Evolutionary conservation across 2,797 vertebrate species (phyloP).

Genomic region (Limosa lapponica): DNA sequence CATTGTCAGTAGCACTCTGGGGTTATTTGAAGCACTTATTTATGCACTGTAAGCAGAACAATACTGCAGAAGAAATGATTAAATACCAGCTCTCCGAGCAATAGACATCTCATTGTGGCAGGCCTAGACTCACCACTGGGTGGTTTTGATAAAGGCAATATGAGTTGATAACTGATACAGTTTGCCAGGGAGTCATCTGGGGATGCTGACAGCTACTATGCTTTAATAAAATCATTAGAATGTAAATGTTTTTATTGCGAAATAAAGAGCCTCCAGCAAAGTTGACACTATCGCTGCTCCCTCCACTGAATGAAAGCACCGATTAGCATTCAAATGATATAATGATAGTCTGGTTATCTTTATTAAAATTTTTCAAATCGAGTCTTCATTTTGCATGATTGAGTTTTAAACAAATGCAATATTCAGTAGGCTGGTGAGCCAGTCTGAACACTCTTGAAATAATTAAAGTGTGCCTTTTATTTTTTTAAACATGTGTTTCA

Average conservation of each 20-base stretch:
- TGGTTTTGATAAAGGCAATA: constrained; percentile 98
- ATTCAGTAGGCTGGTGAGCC: constrained; percentile 88
- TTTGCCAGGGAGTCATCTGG: constrained; percentile 92
- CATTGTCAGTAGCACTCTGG: constrained; percentile 95
- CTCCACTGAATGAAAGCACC: constrained; percentile 90
- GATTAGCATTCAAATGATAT: constrained; percentile 99
- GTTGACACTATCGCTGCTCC: constrained; percentile 93
- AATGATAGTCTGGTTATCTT: constrained; percentile 99
- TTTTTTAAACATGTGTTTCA: constrained; percentile 97
- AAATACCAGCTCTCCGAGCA: constrained; percentile 95
- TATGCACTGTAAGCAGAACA: constrained; percentile 99
- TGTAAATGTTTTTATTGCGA: constrained; percentile 99
- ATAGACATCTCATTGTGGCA: constrained; percentile 95
- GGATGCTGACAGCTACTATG: constrained; percentile 94
- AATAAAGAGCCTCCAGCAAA: constrained; percentile 99
- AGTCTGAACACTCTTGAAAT: constrained; percentile 90
- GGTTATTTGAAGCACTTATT: constrained; percentile 97
- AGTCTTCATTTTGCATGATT: constrained; percentile 99
- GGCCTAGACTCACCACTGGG: constrained; percentile 93
- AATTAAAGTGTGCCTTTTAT: constrained; percentile 97
- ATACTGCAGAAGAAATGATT: constrained; percentile 96
- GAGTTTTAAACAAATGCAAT: constrained; percentile 99
- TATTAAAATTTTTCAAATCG: constrained; percentile 99
- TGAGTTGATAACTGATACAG: constrained; percentile 99
- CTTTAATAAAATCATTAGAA: constrained; percentile 99